Conservation (phyloP, 2,888 invertebrate genomes). For the Asteroscopus sphinx region DNA sequence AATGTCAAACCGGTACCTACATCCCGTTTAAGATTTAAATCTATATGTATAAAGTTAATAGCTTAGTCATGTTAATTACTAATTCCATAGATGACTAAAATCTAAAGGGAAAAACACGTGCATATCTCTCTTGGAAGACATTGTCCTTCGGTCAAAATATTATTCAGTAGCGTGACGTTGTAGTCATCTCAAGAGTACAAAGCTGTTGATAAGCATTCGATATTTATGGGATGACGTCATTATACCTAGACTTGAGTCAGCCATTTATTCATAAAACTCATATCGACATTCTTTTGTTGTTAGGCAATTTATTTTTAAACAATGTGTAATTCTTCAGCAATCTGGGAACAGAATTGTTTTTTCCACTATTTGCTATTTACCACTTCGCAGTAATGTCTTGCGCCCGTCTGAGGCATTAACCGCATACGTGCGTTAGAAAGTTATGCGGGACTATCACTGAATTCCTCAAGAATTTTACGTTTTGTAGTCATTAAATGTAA, state of each 20-base stretch:
- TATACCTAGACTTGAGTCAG: slow-evolving; percentile 17
- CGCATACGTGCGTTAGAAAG: slow-evolving; percentile 8
- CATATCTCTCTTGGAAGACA: slow-evolving; percentile 18
- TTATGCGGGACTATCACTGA: slow-evolving; percentile 1
- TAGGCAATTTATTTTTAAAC: slow-evolving; percentile 6
- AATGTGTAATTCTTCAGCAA: slow-evolving; percentile 7
- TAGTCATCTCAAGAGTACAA: slow-evolving; percentile 11
- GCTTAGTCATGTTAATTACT: slow-evolving; percentile 6
- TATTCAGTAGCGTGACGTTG: slow-evolving; percentile 13
- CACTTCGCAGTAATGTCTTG: slow-evolving; percentile 11
- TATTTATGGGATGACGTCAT: slow-evolving; percentile 27
- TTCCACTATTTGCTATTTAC: slow-evolving; percentile 9
- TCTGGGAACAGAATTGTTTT: slow-evolving; percentile 2
- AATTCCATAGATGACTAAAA: slow-evolving; percentile 9
- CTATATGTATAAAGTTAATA: slow-evolving; percentile 4
- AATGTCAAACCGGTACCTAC: slow-evolving; percentile 1
- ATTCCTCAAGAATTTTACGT: slow-evolving; percentile 8
- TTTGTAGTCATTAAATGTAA: not conserved
- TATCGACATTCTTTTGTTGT: slow-evolving; percentile 10
- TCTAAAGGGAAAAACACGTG: slow-evolving; percentile 11
- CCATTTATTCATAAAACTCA: slow-evolving; percentile 13
- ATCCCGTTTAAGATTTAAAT: slow-evolving; percentile 8
- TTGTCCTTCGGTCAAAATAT: slow-evolving; percentile 13
- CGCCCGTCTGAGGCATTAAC: not conserved
- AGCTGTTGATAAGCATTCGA: slow-evolving; percentile 19